Base-by-base conservation (phyloP, 2,888 invertebrate genomes). In the Drosophila pegasa region DNA sequence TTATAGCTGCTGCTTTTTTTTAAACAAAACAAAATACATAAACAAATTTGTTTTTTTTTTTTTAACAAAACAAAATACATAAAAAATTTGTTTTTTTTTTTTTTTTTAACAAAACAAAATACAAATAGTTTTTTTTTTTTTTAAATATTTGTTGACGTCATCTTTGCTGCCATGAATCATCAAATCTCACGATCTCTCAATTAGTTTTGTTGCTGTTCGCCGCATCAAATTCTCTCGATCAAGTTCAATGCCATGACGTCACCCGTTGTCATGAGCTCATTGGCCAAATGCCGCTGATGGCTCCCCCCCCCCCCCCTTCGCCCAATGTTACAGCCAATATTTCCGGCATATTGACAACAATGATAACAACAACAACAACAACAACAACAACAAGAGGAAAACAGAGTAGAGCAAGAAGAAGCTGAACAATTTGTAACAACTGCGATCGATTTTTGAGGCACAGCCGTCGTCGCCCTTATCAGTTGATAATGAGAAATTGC, bases 401-500 rank as follows among this genome's bases (percentile, higher is more conserved):
- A n/a, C n/a, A n/a, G n/a, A n/a, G 8, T 4, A 9, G 41, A 2
- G 7, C 20, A 0, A 41, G 41, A 35, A 64, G 35, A 20, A 55
- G 2, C 12, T 35, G n/a, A 25, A 45, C n/a, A 38, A 29, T 38
- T 22, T 37, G 18, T 37, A 59, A 51, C 47, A 16, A 37, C 52
- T 41, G 52, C 47, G 47, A 59, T 76, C 61, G 65, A 65, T 58
- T 64, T 64, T 31, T 45, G 47, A 16, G 38, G 43, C 71, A 20
- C 41, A 33, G 58, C 27, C 58, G 52, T 45, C 58, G 52, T 45
- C 31, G 40, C 27, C 47, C 61, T 60, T 82, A 78, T 80, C 78
- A 64, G 54, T 31, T 80, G 87, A 80, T 80, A 79, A 68, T 62
- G 80, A 52, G 61, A 76, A 66, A 77, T 80, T 77, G 74, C 65